Conservation (phyloP, 2,113 vertebrate species). For the Pandion haliaetus region DNA sequence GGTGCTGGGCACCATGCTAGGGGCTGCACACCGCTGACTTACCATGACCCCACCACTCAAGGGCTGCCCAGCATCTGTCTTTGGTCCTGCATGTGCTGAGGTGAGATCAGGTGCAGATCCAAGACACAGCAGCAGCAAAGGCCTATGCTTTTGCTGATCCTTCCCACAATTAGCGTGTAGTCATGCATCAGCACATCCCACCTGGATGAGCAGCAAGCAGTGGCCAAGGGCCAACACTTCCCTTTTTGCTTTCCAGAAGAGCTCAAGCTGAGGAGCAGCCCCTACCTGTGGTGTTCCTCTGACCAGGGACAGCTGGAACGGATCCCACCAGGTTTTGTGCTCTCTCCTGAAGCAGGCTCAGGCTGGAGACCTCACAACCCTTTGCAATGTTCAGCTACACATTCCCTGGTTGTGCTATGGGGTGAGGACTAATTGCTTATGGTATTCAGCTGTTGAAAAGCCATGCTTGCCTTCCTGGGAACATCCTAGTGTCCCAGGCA, state of each 20-base stretch:
- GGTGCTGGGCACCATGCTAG: not conserved
- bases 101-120: not conserved
- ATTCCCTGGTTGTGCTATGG: not conserved
- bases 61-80: not conserved
- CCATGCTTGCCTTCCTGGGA: not conserved
- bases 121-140: not conserved
- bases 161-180: not conserved
- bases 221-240: not conserved
- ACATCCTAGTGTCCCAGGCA: not conserved
- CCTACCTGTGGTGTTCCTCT: not conserved
- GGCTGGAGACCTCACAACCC: not conserved
- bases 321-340: not conserved
- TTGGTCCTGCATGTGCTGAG: not conserved
- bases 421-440: not conserved
- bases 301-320: not conserved
- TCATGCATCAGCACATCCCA: not conserved
- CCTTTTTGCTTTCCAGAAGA: not conserved
- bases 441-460: not conserved
- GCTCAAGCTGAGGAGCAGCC: not conserved
- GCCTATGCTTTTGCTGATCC: not conserved
- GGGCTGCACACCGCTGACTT: not conserved
- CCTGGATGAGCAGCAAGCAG: not conserved
- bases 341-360: not conserved
- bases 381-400: not conserved
- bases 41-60: fast-evolving